Evolutionary conservation across 2,888 invertebrate species (phyloP).

Genomic region (Mythimna loreyi): DNA sequence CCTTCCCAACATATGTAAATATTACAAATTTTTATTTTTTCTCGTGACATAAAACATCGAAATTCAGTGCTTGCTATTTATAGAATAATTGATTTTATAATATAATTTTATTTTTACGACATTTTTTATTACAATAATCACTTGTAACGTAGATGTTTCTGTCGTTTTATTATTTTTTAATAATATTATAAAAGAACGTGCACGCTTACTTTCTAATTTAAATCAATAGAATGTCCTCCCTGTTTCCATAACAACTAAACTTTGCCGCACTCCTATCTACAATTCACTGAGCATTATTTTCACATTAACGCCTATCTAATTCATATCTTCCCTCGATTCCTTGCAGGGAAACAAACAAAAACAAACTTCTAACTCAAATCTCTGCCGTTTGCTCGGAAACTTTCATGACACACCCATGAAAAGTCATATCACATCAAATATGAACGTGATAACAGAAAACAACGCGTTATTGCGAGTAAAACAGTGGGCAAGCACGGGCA

Average conservation of each 20-base stretch:
- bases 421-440: conserved; percentile 55
- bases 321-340: conserved; percentile 29
- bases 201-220: not conserved
- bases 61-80: conserved; percentile 89
- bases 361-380: conserved; percentile 47
- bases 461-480: conserved; percentile 46
- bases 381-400: conserved; percentile 38
- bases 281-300: conserved; percentile 60
- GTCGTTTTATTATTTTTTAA: conserved; percentile 15
- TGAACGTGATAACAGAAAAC: conserved; percentile 58
- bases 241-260: conserved; percentile 17
- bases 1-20: conserved; percentile 83
- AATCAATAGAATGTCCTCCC: conserved; percentile 19
- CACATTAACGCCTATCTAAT: conserved; percentile 52
- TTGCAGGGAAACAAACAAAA: conserved; percentile 33
- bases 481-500: conserved; percentile 49
- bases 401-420: conserved; percentile 36
- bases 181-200: not conserved
- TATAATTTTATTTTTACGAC: conserved; percentile 59
- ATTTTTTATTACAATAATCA: conserved; percentile 61
- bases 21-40: conserved; percentile 81
- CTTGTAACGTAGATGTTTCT: conserved; percentile 39
- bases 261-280: conserved; percentile 45
- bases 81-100: conserved; percentile 78
- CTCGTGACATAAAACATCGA: conserved; percentile 88